phyloP scores from a whole-genome alignment of 1,140 invertebrate species.

The Micrasema longulum region DNA sequence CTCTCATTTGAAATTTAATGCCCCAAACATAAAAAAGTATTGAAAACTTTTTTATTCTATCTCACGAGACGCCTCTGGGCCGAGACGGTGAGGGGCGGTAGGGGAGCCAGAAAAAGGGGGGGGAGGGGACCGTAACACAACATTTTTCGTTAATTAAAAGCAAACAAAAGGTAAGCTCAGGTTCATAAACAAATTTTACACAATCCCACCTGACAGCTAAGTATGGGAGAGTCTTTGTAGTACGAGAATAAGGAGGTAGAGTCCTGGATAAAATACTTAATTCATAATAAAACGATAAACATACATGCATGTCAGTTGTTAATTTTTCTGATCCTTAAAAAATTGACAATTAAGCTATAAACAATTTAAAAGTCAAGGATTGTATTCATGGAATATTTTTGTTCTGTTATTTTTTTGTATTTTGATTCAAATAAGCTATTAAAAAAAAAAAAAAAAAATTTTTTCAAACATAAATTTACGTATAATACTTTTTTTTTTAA shows the following conservation, averaged over 20 bases:
- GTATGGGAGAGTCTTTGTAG: constrained; percentile 39
- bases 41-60: too few species aligned
- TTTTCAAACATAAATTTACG: too few species aligned
- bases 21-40: too few species aligned
- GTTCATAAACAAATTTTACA: constrained; percentile 49
- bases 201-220: constrained; percentile 42
- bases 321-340: too few species aligned
- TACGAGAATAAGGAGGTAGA: not conserved
- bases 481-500: too few species aligned
- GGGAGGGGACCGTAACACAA: constrained; percentile 34
- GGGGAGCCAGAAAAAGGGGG: not conserved
- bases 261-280: not conserved
- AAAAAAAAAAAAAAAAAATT: not conserved
- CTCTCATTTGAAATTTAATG: too few species aligned
- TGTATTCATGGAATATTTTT: too few species aligned
- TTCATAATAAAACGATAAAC: not conserved
- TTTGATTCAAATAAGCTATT: too few species aligned
- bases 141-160: constrained; percentile 52
- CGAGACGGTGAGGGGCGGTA: not conserved
- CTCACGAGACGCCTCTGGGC: constrained; percentile 5
- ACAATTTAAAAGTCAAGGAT: too few species aligned
- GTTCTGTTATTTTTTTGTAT: too few species aligned
- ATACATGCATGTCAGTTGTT: too few species aligned
- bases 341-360: too few species aligned
- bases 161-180: constrained; percentile 50